A percentile compares a stretch with the other conserved stretches of the same genome.
Evolutionary conservation across 2,113 vertebrate species (phyloP).

Genomic region (Pluvianellus socialis): DNA sequence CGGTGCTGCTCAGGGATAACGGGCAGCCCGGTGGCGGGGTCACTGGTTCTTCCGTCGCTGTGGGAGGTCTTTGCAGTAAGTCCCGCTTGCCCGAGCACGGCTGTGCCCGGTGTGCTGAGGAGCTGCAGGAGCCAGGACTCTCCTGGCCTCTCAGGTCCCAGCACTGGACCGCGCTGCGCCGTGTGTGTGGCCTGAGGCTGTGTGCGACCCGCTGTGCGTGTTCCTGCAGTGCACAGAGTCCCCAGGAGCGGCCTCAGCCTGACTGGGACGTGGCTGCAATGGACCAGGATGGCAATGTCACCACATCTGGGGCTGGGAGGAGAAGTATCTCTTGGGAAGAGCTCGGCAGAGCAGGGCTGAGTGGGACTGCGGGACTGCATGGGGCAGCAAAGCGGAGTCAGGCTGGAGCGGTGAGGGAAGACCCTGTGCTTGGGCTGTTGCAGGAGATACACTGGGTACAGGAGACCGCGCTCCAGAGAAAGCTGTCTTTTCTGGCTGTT

Average conservation of each 20-base stretch:
- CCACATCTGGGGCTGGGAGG: background rate
- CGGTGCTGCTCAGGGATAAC: background rate
- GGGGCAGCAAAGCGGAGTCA: background rate
- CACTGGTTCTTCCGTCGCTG: background rate
- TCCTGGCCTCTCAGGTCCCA: background rate
- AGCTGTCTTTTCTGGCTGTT: background rate
- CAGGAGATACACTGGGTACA: background rate
- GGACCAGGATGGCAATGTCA: background rate
- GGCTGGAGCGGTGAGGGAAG: background rate
- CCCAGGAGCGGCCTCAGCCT: rapidly evolving
- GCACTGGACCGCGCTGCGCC: too few species aligned
- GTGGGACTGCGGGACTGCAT: background rate
- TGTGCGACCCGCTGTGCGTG: background rate
- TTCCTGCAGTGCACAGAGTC: background rate
- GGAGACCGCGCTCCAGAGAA: background rate
- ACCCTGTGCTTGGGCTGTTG: background rate
- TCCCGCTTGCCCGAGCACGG: background rate
- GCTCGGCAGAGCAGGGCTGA: background rate
- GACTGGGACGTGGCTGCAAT: background rate
- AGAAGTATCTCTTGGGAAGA: background rate
- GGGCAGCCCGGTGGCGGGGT: background rate
- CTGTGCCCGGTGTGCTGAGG: background rate
- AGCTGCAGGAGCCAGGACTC: background rate
- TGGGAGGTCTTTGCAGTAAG: background rate
- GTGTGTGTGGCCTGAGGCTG: background rate